These are phyloP conservation scores for Cyanoramphus novaezelandiae DNA, from an alignment of 2,113 vertebrate species.

Conservation along the genomic window DNA sequence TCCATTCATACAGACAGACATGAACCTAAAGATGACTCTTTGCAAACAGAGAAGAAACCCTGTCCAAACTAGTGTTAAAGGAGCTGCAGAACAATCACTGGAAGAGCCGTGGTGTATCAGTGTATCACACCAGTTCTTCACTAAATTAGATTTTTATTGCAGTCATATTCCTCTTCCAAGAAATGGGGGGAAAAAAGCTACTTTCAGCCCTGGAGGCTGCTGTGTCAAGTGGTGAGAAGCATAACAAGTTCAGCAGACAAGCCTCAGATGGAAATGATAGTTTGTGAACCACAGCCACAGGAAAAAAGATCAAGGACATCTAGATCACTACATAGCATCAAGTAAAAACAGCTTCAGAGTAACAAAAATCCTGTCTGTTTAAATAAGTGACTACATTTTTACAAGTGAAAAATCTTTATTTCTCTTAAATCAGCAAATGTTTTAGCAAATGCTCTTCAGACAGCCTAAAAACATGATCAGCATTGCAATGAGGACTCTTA, in stretches of 20 bases:
- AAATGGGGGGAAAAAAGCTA: background rate
- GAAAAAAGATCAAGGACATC: background rate
- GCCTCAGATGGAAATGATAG: background rate
- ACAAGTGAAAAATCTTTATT: background rate
- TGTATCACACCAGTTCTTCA: background rate
- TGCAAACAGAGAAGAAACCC: background rate
- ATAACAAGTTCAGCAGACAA: background rate
- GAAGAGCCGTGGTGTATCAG: background rate
- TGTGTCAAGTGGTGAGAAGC: background rate
- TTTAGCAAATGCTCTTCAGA: background rate
- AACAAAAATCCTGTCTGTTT: background rate
- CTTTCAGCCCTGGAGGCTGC: background rate
- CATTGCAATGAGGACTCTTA: background rate
- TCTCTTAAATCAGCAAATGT: background rate
- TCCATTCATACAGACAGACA: accelerated
- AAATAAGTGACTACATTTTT: background rate
- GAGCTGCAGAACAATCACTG: background rate
- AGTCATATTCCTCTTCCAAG: background rate
- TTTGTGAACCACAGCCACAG: background rate
- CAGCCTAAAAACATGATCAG: background rate
- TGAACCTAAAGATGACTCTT: background rate
- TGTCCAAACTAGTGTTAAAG: background rate
- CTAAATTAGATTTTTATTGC: background rate
- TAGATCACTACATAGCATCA: background rate
- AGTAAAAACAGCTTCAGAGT: background rate